These are phyloP conservation scores for Graphium colonna DNA, from an alignment of 2,888 invertebrate genomes.

Conservation along the genomic window DNA sequence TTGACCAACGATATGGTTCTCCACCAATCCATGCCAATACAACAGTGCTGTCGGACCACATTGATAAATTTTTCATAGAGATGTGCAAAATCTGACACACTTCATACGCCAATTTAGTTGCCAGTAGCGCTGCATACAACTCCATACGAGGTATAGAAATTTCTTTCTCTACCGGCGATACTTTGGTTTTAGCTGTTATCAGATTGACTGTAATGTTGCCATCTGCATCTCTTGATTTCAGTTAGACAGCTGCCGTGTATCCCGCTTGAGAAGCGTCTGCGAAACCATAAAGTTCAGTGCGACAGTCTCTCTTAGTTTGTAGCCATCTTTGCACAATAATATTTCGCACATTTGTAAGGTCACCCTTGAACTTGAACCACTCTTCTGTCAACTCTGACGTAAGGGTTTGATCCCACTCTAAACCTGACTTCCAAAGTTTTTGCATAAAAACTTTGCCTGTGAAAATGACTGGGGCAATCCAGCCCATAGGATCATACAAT, in stretches of 20 bases:
- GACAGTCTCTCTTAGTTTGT: neutral
- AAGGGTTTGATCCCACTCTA: conserved; percentile 20
- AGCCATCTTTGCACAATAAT: neutral
- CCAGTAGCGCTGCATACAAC: conserved; percentile 18
- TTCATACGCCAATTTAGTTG: conserved; percentile 24
- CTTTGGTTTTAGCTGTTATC: conserved; percentile 18
- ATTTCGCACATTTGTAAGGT: too few species aligned
- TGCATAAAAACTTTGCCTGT: conserved; percentile 27
- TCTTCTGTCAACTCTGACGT: too few species aligned
- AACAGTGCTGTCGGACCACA: conserved; percentile 8
- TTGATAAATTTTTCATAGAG: conserved; percentile 11
- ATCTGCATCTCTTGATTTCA: conserved; percentile 1
- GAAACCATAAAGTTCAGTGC: conserved; percentile 26
- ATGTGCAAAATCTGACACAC: conserved; percentile 18
- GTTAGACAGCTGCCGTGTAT: conserved; percentile 27
- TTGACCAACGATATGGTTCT: conserved; percentile 26
- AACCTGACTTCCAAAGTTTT: conserved; percentile 19
- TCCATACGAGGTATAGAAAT: conserved; percentile 19
- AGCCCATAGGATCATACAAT: conserved; percentile 29
- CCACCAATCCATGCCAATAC: conserved; percentile 21
- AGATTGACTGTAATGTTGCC: conserved; percentile 18
- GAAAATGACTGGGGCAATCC: conserved; percentile 26
- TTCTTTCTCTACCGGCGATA: conserved; percentile 9
- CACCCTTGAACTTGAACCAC: too few species aligned
- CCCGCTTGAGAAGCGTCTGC: conserved; percentile 25